phyloP scores from a whole-genome alignment of 2,888 invertebrate genomes.

The Spodoptera littoralis region DNA sequence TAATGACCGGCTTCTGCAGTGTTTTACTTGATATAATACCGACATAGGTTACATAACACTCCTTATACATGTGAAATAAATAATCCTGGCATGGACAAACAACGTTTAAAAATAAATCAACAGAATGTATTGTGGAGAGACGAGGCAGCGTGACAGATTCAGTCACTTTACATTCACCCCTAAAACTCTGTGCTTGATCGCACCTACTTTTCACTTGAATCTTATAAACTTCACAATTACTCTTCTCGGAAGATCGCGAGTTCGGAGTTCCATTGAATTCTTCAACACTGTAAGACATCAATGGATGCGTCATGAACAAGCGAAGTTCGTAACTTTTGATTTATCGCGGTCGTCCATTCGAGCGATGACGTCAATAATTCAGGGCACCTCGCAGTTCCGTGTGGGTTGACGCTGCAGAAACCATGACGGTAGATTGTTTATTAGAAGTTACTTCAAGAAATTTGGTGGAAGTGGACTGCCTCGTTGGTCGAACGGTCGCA shows the following conservation, averaged over 20 bases:
- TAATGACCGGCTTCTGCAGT: too few relatives aligned
- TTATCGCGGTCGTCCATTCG: conserved; percentile 36
- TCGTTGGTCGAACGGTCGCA: too few relatives aligned
- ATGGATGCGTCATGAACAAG: conserved; percentile 40
- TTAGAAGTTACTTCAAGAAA: background rate
- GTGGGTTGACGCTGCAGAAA: background rate
- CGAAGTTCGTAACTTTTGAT: conserved; percentile 54
- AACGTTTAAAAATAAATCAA: too few relatives aligned
- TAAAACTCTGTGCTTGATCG: background rate
- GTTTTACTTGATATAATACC: too few relatives aligned
- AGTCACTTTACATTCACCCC: too few relatives aligned
- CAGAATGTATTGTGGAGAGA: too few relatives aligned
- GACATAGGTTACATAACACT: too few relatives aligned
- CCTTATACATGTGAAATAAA: too few relatives aligned
- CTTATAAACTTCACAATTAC: conserved; percentile 27
- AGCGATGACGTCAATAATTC: conserved; percentile 33
- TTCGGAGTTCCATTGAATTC: conserved; percentile 23
- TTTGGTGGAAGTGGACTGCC: background rate
- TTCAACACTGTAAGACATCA: conserved; percentile 32
- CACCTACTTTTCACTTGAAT: conserved; percentile 26
- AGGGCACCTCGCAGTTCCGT: conserved; percentile 18
- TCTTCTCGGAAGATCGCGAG: conserved; percentile 18
- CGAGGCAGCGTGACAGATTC: too few relatives aligned
- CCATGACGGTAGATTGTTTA: conserved; percentile 1
- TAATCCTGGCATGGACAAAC: too few relatives aligned